phyloP scores from a whole-genome alignment of 64 coral and sea anemone genomes.

The Dendrophyllia cribrosa region DNA sequence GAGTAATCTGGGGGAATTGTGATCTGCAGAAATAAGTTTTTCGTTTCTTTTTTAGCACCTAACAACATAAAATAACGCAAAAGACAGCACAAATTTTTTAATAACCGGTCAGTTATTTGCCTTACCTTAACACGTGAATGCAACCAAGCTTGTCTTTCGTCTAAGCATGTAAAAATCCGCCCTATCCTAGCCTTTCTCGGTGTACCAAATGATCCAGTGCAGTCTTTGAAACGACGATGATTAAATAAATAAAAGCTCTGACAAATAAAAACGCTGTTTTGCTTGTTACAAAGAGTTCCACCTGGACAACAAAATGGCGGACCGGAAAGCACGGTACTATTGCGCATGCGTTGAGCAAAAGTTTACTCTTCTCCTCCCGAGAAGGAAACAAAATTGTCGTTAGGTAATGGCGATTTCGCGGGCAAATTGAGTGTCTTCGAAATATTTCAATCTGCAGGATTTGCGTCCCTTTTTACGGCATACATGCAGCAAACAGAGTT shows the following conservation, averaged over 20 bases:
- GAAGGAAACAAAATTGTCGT: not conserved
- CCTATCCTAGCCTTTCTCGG: not conserved
- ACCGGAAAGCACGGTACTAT: not conserved
- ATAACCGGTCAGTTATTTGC: not conserved
- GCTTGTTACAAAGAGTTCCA: not conserved
- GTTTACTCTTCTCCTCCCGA: not conserved
- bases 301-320: conserved; percentile 17
- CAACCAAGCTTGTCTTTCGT: not conserved
- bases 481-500: not conserved
- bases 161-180: not conserved
- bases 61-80: not conserved
- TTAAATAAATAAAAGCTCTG: not conserved
- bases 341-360: conserved; percentile 3
- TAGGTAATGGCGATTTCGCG: not conserved
- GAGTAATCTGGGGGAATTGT: no score
- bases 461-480: not conserved
- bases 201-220: not conserved
- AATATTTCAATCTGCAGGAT: not conserved
- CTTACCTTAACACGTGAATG: conserved; percentile 1
- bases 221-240: not conserved
- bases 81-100: not conserved
- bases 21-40: no score
- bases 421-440: not conserved
- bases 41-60: not conserved
- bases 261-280: not conserved